Evolutionary conservation across 2,888 invertebrate genomes (phyloP).

Genomic region (Ctenicera cuprea): DNA sequence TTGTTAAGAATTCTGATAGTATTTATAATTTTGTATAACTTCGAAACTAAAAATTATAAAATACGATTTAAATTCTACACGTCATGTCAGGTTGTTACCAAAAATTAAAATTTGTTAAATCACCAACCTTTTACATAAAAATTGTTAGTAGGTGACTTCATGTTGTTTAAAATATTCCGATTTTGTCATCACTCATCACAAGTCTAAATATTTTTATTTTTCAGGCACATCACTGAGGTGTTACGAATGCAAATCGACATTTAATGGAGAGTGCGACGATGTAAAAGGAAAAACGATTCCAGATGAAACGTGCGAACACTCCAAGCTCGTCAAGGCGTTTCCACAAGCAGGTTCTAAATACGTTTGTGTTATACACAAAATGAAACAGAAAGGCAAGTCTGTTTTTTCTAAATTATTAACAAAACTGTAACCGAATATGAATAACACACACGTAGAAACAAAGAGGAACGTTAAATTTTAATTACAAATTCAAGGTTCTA

Average conservation of each 20-base stretch:
- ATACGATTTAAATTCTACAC: no score
- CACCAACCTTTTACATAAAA: no score
- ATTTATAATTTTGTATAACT: no score
- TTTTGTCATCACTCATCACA: no score
- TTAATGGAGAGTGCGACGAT: slow-evolving; percentile 40
- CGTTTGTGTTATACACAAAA: slow-evolving; percentile 40
- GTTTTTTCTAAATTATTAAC: background rate
- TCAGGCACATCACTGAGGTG: slow-evolving; percentile 38
- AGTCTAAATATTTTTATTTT: background rate
- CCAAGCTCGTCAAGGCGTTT: slow-evolving; percentile 36
- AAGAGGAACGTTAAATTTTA: background rate
- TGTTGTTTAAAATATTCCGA: no score
- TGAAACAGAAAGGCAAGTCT: slow-evolving; percentile 42
- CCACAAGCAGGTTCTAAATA: slow-evolving; percentile 35
- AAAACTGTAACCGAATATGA: background rate
- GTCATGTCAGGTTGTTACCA: no score
- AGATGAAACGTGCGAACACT: slow-evolving; percentile 35
- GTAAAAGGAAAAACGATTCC: slow-evolving; percentile 24
- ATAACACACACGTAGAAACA: background rate
- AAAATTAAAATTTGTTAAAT: no score
- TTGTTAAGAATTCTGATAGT: no score
- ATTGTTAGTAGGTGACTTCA: no score
- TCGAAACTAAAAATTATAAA: no score
- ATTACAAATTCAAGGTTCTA: background rate
- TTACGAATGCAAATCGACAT: slow-evolving; percentile 39